phyloP scores from a whole-genome alignment of 2,888 invertebrate genomes.

The Axea sp. region DNA sequence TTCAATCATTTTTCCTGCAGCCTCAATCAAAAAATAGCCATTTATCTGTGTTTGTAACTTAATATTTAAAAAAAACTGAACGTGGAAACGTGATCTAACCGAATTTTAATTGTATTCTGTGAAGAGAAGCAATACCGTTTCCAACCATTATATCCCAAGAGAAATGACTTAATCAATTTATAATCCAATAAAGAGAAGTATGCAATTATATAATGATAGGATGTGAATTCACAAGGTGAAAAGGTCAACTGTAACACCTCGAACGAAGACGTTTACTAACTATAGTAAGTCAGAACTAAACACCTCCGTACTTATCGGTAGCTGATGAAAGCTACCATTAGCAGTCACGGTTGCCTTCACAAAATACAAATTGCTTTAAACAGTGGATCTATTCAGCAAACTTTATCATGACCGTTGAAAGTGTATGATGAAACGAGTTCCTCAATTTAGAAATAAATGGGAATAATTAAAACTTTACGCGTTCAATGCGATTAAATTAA shows the following conservation, averaged over 20 bases:
- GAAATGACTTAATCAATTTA: slow-evolving; percentile 43
- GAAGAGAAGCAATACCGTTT: slow-evolving; percentile 8
- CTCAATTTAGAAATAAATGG: not conserved
- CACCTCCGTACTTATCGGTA: slow-evolving; percentile 39
- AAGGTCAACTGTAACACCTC: slow-evolving; percentile 44
- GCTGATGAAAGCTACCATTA: slow-evolving; percentile 46
- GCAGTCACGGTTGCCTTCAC: slow-evolving; percentile 46
- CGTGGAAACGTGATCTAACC: not conserved
- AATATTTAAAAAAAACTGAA: not conserved
- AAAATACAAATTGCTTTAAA: slow-evolving; percentile 34
- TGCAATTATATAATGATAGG: slow-evolving; percentile 40
- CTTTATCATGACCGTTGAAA: not conserved
- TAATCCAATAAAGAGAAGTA: slow-evolving; percentile 19
- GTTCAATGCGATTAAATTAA: too few species aligned
- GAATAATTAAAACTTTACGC: too few species aligned
- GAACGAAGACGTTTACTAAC: slow-evolving; percentile 34
- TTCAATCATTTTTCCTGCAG: slow-evolving; percentile 12
- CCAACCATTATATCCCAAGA: slow-evolving; percentile 10
- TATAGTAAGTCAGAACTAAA: slow-evolving; percentile 22
- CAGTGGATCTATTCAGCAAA: slow-evolving; percentile 1
- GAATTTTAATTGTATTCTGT: slow-evolving; percentile 19
- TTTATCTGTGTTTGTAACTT: not conserved
- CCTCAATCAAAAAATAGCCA: too few species aligned
- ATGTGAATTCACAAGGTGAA: slow-evolving; percentile 29
- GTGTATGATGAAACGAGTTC: too few species aligned